These are phyloP conservation scores for Geococcyx californianus DNA, from an alignment of 2,113 vertebrate genomes.

Conservation along the genomic window DNA sequence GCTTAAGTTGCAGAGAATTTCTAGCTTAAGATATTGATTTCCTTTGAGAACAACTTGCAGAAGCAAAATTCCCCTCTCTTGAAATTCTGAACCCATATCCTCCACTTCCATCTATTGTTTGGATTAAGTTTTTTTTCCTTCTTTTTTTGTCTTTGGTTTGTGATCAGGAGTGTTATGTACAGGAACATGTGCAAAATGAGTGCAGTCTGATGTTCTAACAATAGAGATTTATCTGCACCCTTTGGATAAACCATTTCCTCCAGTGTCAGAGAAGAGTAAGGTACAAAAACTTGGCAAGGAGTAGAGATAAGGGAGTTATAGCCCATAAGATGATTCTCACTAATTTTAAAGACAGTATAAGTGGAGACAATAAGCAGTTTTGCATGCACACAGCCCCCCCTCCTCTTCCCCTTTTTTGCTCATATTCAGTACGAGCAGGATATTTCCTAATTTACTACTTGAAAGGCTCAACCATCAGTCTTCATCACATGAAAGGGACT, in stretches of 20 bases:
- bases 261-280: not conserved
- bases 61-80: not conserved
- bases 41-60: not conserved
- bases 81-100: not conserved
- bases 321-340: not conserved
- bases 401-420: not conserved
- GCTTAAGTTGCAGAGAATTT: not conserved
- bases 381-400: fast-evolving
- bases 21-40: not conserved
- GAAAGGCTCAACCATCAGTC: not conserved
- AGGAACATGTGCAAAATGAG: not conserved
- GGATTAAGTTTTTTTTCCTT: fast-evolving
- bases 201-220: not conserved
- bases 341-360: not conserved
- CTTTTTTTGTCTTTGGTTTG: not conserved
- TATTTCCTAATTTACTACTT: not conserved
- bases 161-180: not conserved
- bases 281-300: not conserved
- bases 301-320: not conserved
- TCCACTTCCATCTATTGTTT: not conserved
- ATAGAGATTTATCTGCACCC: not conserved
- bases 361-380: not conserved
- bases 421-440: not conserved
- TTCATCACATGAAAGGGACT: not conserved
- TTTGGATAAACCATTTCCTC: not conserved